phyloP scores from a whole-genome alignment of 2,888 invertebrate genomes.

The Eristalis tenax region DNA sequence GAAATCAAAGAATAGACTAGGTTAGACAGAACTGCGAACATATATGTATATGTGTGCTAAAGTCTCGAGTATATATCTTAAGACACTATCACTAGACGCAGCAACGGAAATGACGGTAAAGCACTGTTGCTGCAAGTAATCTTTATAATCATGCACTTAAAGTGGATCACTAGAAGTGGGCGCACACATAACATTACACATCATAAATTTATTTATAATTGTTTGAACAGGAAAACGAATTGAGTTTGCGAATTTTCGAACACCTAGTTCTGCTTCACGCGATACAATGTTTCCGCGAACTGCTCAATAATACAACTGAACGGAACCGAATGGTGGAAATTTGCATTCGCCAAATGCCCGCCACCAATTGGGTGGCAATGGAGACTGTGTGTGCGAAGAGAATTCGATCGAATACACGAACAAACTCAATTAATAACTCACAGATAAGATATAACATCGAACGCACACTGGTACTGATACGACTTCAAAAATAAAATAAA shows the following conservation, averaged over 20 bases:
- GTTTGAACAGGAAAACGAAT: slow-evolving; percentile 45
- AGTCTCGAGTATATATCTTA: neutral
- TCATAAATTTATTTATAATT: neutral
- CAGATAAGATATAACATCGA: slow-evolving; percentile 67
- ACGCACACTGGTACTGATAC: slow-evolving; percentile 52
- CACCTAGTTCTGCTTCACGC: slow-evolving; percentile 18
- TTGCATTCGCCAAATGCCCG: slow-evolving; percentile 62
- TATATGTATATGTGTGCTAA: too few species aligned
- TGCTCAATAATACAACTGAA: slow-evolving; percentile 63
- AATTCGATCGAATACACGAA: slow-evolving; percentile 44
- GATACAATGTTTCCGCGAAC: slow-evolving; percentile 51
- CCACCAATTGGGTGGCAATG: neutral
- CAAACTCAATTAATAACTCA: slow-evolving; percentile 66
- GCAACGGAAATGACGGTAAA: slow-evolving; percentile 5
- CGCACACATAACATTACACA: slow-evolving; percentile 11
- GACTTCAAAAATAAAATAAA: slow-evolving; percentile 39
- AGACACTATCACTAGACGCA: neutral
- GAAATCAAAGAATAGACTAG: neutral
- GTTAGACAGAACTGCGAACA: neutral
- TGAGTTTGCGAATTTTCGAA: neutral
- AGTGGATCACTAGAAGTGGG: neutral
- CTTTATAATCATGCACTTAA: neutral
- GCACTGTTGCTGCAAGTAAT: neutral
- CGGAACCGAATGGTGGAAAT: slow-evolving; percentile 37
- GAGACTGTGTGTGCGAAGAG: slow-evolving; percentile 28